Base-by-base conservation (phyloP, 2,888 invertebrate species). In the Sarcophaga caerulescens region DNA sequence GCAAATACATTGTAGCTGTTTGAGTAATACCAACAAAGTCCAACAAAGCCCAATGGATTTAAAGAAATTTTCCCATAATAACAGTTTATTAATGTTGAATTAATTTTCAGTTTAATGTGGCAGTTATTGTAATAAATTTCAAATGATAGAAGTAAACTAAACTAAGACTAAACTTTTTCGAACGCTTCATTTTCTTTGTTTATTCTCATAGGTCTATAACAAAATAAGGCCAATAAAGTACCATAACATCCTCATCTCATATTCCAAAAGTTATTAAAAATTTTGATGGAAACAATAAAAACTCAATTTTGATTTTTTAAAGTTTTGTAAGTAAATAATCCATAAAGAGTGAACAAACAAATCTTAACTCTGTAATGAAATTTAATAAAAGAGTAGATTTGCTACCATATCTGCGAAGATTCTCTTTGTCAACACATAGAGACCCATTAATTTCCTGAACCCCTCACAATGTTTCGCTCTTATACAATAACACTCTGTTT, bases 361-460 rank as follows among this genome's bases (percentile, higher is more conserved):
- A 52, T 52, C 52, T 63, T 63, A 21, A 63, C 12, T 8, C 14
- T 35, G 25, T 2, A 11, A 2, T 68, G 62, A 81, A 60, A 81
- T 19, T 25, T 21, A 68, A 47, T 52, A 25, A 70, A 70, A 52
- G 19, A 60, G 47, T 81, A 12, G 47, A 63, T 81, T 65, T 76
- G 44, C 45, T 70, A 21, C 21, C 19, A n/a, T 44, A 12, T 52
- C 52, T 12, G 14, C 14, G 14, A 52, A 52, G 14, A 14, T 52
- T 4, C 52, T 17, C 52, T 52, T 17, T 52, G 12, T 12, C 10
- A 14, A 52, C 52, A 14, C 2, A 52, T 52, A 17, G 52, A 52
- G 52, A 14, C 52, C 14, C 52, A 52, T 35, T 52, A 52, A 52
- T 52, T 52, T 52, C 17, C 52, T 52, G 17, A 12, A 14, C 1